These are phyloP conservation scores for Gila orcuttii DNA, from an alignment of 2,113 vertebrate genomes.

Conservation along the genomic window DNA sequence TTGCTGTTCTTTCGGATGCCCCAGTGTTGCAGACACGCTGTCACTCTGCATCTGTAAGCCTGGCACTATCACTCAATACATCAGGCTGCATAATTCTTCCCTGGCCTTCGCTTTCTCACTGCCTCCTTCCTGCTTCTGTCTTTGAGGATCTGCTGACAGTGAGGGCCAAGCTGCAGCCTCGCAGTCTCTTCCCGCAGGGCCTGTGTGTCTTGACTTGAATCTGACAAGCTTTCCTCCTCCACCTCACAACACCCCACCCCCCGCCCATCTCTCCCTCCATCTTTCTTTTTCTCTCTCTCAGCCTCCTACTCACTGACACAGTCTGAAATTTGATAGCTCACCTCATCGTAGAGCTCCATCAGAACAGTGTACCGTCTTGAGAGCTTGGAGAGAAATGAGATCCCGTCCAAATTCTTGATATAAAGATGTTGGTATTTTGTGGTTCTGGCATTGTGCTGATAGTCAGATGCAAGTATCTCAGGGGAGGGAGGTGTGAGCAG, in stretches of 20 bases:
- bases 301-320: neutral
- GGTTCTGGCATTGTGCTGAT: slow-evolving; percentile 32
- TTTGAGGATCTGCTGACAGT: slow-evolving; percentile 63
- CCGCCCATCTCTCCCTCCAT: neutral
- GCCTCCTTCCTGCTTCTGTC: slow-evolving; percentile 50
- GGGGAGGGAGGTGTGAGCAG: slow-evolving; percentile 35
- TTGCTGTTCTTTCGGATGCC: neutral
- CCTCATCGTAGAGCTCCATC: neutral
- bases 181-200: slow-evolving; percentile 55
- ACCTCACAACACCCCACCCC: neutral
- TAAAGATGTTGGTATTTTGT: neutral
- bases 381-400: slow-evolving; percentile 19
- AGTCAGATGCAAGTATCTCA: slow-evolving; percentile 25
- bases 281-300: slow-evolving; percentile 8
- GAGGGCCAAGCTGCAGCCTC: slow-evolving; percentile 43
- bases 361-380: neutral
- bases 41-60: slow-evolving; percentile 1
- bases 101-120: slow-evolving; percentile 44
- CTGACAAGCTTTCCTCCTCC: slow-evolving; percentile 24
- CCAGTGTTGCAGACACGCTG: slow-evolving; percentile 2
- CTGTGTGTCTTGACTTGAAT: slow-evolving; percentile 54
- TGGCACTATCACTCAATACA: slow-evolving; percentile 28
- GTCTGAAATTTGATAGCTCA: slow-evolving; percentile 30
- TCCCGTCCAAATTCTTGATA: neutral
- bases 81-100: slow-evolving; percentile 43